A percentile compares a stretch with the other conserved stretches of the same genome.
Evolutionary conservation across 1,140 invertebrate genomes (phyloP).

Genomic region (Eupristina koningsbergeri): DNA sequence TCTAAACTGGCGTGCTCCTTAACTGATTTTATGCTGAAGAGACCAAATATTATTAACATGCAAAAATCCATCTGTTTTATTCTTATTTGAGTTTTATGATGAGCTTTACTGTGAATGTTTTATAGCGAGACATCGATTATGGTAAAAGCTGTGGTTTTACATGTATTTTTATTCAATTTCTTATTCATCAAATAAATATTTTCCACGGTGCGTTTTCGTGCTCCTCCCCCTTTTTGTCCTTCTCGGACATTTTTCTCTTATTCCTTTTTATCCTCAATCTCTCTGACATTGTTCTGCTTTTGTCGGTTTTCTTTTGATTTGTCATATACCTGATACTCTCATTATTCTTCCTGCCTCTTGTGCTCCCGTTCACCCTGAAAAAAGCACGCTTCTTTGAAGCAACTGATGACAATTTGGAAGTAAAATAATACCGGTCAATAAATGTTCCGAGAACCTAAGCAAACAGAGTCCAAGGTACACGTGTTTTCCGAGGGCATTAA

Average conservation of each 20-base stretch:
- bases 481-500: not conserved
- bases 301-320: not conserved
- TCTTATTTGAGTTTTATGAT: not conserved
- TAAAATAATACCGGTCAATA: not conserved
- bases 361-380: not conserved
- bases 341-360: not conserved
- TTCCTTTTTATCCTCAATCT: not conserved
- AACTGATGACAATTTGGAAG: not conserved
- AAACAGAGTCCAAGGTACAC: not conserved
- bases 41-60: not conserved
- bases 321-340: not conserved
- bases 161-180: not conserved
- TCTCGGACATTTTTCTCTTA: not conserved
- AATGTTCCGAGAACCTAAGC: not conserved
- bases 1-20: constrained; percentile 7
- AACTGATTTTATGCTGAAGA: constrained; percentile 15
- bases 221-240: not conserved
- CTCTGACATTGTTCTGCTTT: not conserved
- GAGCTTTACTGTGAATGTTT: constrained; percentile 3
- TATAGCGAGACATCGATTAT: not conserved
- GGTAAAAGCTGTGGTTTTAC: constrained; percentile 3
- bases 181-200: constrained; percentile 18
- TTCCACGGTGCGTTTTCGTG: not conserved
- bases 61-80: not conserved
- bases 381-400: not conserved